Conservation (phyloP, 2,113 vertebrate species). For the Natator depressus region DNA sequence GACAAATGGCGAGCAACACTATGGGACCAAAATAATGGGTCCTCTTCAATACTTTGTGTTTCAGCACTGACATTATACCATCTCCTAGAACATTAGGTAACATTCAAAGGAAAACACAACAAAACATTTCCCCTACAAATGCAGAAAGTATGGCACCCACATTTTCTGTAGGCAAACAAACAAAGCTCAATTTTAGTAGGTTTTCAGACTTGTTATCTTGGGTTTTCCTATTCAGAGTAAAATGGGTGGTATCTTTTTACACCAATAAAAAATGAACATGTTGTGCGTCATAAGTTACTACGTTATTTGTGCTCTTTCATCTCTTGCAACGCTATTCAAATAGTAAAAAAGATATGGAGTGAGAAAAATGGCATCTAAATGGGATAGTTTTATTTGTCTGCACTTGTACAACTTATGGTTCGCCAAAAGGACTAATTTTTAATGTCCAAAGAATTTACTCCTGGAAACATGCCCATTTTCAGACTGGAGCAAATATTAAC, state of each 20-base stretch:
- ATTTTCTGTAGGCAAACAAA: not conserved
- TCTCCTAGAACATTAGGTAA: not conserved
- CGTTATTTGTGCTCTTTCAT: not conserved
- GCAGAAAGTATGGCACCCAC: not conserved
- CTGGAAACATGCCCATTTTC: not conserved
- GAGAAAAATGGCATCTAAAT: not conserved
- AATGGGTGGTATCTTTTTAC: not conserved
- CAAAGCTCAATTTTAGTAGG: not conserved
- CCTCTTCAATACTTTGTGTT: not conserved
- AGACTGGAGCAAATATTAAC: not conserved
- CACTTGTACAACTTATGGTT: not conserved
- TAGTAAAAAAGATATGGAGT: not conserved
- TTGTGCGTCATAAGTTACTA: not conserved
- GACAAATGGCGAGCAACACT: not conserved
- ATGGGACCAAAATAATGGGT: not conserved
- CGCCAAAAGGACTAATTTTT: not conserved
- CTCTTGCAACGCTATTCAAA: not conserved
- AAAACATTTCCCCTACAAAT: not conserved
- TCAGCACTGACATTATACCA: no score
- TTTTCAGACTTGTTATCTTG: not conserved
- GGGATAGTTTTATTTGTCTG: not conserved
- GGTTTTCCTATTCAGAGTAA: not conserved
- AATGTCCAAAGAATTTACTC: not conserved
- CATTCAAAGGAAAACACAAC: slow-evolving; percentile 33
- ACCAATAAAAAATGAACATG: not conserved